Base-by-base conservation (phyloP, 1,140 invertebrate species). In the Spodoptera litura region DNA sequence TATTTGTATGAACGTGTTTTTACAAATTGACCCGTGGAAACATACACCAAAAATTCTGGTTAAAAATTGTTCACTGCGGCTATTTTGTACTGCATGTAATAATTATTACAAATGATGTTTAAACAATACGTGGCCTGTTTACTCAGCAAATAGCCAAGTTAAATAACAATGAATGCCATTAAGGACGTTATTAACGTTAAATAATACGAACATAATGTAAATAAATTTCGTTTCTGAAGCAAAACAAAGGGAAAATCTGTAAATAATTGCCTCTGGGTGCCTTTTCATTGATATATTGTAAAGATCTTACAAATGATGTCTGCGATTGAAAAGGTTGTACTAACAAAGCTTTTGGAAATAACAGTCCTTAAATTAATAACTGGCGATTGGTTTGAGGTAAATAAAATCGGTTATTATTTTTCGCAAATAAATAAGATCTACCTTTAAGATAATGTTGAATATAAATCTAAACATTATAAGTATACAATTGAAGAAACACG, bases 261-360 rank as follows among this genome's bases (percentile, higher is more conserved):
- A 44, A 44, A 44, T 44, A 44, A 44, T 44, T 44, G 38, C 38
- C 38, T 44, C 6, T 44, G 10, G 27, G 9, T 58, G 20, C 56
- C 25, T 58, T 58, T 58, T 58, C 25, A 58, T 12, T 11, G 56
- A 27, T 27, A 58, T 25, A 27, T 27, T 58, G 9, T 27, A 9
- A 56, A 20, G 55, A 56, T 56, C 55, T 20, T 56, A 56, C 55
- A 56, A 56, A 56, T 15, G 13, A 56, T n/a, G 15, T 20, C 55
- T 56, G n/a, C 55, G 1, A 56, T 8, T n/a, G 55, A 56, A 56
- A 56, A 44, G 38, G 15, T 20, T 20, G 8, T n/a, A 20, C 15
- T 25, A 2, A n/a, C 20, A 9, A 9, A 13, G 3, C 11, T 13
- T 27, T 12, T 59, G 11, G 10, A 13, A 9, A 61, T 5, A 27